Conservation (phyloP, 2,113 vertebrate genomes). For the Otus sunia region DNA sequence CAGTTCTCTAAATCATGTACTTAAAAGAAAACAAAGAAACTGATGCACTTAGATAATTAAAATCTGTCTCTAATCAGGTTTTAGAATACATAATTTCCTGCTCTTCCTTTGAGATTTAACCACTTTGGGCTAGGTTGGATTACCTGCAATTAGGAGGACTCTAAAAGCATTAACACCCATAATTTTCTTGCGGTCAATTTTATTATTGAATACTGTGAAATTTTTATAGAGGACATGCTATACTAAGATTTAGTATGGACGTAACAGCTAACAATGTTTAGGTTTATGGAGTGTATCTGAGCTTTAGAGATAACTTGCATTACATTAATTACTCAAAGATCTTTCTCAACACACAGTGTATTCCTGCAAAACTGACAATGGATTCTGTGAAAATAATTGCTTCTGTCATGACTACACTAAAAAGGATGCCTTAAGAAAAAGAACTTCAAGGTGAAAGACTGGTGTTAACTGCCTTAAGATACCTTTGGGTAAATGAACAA, state of each 20-base stretch:
- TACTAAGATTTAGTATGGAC: not conserved
- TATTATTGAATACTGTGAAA: not conserved
- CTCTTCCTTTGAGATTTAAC: not conserved
- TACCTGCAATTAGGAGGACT: not conserved
- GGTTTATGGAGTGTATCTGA: not conserved
- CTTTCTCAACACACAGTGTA: not conserved
- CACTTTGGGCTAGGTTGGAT: not conserved
- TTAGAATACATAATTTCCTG: not conserved
- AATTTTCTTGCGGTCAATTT: not conserved
- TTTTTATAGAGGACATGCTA: not conserved
- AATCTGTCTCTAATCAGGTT: not conserved
- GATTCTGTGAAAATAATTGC: not conserved
- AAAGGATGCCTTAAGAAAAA: not conserved
- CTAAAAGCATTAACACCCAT: not conserved
- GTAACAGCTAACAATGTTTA: not conserved
- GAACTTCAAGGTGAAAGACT: not conserved
- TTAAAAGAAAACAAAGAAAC: not conserved
- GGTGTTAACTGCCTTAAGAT: not conserved
- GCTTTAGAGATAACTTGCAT: not conserved
- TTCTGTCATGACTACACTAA: not conserved
- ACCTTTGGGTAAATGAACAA: not conserved
- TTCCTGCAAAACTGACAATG: not conserved
- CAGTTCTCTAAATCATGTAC: not conserved
- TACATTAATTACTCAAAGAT: not conserved
- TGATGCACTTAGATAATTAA: not conserved